phyloP scores from a whole-genome alignment of 2,888 invertebrate species.

The Drosophila borborema region DNA sequence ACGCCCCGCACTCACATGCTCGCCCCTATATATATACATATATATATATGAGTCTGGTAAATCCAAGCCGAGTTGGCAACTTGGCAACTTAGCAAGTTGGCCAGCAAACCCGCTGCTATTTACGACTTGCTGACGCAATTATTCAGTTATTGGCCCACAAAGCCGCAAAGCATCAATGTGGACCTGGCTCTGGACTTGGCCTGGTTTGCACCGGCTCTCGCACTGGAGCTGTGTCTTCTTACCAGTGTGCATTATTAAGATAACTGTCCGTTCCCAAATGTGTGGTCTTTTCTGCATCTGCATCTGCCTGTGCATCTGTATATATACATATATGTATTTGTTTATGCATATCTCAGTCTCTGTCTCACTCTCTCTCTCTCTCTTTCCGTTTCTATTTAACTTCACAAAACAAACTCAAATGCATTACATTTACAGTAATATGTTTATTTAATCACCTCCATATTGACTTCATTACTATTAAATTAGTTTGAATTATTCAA shows the following conservation, averaged over 20 bases:
- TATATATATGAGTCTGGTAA: constrained; percentile 8
- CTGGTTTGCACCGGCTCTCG: constrained; percentile 5
- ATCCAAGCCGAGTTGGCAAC: constrained; percentile 15
- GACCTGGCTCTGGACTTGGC: constrained; percentile 7
- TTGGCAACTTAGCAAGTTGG: constrained; percentile 16
- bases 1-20: not conserved
- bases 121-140: constrained; percentile 54
- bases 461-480: constrained; percentile 12
- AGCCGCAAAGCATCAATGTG: constrained; percentile 66
- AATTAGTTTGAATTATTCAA: not conserved
- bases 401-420: constrained; percentile 13
- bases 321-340: not conserved
- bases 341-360: not conserved
- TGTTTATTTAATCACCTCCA: constrained; percentile 9
- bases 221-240: constrained; percentile 24
- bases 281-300: constrained; percentile 41
- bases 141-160: constrained; percentile 76
- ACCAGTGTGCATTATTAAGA: constrained; percentile 80
- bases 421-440: constrained; percentile 4
- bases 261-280: constrained; percentile 52
- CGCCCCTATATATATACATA: not conserved
- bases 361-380: not conserved
- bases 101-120: constrained; percentile 34
- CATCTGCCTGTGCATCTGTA: not conserved
- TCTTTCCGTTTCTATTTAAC: constrained; percentile 12